Evolutionary conservation across 1,140 invertebrate genomes (phyloP), one percentile per base, ranked within the genome.

Genomic region (Pectinophora gossypiella): DNA sequence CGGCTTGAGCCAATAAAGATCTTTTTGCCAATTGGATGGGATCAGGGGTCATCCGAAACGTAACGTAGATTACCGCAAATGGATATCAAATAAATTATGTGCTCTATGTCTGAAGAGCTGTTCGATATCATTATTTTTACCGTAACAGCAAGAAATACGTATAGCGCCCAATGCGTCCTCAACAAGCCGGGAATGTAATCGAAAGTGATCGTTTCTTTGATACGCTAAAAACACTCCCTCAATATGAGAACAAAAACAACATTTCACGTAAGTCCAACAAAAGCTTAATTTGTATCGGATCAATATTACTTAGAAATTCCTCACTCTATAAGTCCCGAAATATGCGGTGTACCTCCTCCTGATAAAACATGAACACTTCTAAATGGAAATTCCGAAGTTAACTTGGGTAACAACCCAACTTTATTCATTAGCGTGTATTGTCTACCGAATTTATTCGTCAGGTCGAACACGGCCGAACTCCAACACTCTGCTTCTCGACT

Each of bases 361-460:
- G 67, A 72, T 76, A 70, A 72, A 76, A 76, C 68, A 69, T 66
- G 64, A 78, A 75, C 70, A 80, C 68, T 79, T 70, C 68, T 72
- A 74, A 83, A 81, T 81, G 72, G 61, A 69, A 82, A 76, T 80
- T 72, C 64, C 65, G 27, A 76, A 83, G 77, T 71, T 77, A 68
- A 67, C 64, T 77, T 76, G 77, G 72, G 81, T 83, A 83, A 83
- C 74, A 80, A 68, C 67, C 68, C 54, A 85, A 85, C 79, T 83
- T 83, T 83, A 85, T 85, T 85, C 76, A 85, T 85, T 83, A 82
- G 72, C 73, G 72, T 82, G 82, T 80, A 83, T 85, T 85, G 77
- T 83, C 77, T 85, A 72, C 72, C 57, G 71, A 80, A 80, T 80
- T 83, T 82, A 80, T 77, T 77, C 66, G 69, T 76, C 78, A 80